phyloP scores from a whole-genome alignment of 2,113 vertebrate species.

The Octodon degus region DNA sequence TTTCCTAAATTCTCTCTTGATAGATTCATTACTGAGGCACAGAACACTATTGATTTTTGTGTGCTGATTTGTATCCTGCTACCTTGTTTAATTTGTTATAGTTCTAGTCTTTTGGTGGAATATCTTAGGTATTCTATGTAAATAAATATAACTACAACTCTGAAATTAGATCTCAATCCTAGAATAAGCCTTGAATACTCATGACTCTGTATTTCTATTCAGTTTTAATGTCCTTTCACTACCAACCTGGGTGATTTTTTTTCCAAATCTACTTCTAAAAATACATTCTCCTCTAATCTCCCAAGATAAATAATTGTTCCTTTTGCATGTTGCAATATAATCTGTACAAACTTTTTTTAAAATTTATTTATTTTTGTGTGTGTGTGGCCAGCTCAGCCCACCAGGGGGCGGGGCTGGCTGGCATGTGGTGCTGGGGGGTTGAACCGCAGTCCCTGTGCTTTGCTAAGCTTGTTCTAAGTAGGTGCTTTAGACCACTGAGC shows the following conservation, averaged over 20 bases:
- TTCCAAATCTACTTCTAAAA: slow-evolving; percentile 41
- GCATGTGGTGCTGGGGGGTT: no score
- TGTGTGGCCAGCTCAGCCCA: no score
- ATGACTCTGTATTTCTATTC: background rate
- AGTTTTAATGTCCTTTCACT: background rate
- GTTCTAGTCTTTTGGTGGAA: background rate
- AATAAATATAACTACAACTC: background rate
- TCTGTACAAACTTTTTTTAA: background rate
- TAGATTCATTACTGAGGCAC: background rate
- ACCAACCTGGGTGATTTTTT: background rate
- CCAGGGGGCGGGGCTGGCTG: no score
- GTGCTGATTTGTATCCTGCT: background rate
- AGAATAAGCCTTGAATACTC: background rate
- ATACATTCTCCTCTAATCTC: background rate
- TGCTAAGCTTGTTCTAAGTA: no score
- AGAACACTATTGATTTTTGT: background rate
- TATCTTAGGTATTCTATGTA: background rate
- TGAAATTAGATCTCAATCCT: background rate
- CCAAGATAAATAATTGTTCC: slow-evolving; percentile 6
- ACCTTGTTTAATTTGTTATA: background rate
- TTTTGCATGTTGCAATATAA: slow-evolving; percentile 19
- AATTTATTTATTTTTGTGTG: no score
- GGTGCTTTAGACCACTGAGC: no score
- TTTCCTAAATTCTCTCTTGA: background rate
- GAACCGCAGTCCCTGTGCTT: no score